phyloP scores from a whole-genome alignment of 2,113 vertebrate genomes.

The Oncorhynchus keta region DNA sequence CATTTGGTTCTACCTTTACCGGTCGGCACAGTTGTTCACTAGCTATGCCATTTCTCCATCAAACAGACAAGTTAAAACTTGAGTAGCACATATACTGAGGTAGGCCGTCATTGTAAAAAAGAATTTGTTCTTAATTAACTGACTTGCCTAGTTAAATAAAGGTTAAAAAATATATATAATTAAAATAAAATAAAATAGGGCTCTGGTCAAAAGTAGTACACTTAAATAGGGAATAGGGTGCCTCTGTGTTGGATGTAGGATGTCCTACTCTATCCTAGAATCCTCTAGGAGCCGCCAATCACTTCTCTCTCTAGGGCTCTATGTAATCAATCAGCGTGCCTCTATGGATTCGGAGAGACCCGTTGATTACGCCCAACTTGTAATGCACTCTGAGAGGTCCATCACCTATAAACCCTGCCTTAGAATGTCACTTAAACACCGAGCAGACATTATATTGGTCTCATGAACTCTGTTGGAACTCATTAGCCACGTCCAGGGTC shows the following conservation, averaged over 20 bases:
- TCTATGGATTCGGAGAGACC: constrained; percentile 61
- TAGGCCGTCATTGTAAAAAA: too few species aligned
- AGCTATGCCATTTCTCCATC: too few species aligned
- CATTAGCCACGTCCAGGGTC: constrained; percentile 51
- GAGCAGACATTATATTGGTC: constrained; percentile 75
- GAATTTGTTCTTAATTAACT: too few species aligned
- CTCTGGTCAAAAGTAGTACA: too few species aligned
- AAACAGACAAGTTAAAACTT: too few species aligned
- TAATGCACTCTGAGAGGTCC: constrained; percentile 65
- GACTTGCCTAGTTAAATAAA: too few species aligned
- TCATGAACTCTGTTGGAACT: constrained; percentile 81
- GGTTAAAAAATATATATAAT: too few species aligned
- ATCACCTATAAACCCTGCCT: constrained; percentile 77
- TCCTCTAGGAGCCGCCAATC: not conserved
- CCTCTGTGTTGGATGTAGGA: not conserved
- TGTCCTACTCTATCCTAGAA: not conserved
- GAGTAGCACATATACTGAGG: too few species aligned
- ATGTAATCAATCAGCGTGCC: constrained; percentile 60
- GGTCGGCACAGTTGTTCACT: too few species aligned
- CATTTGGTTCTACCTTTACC: too few species aligned
- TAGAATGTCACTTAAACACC: constrained; percentile 75
- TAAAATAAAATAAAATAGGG: too few species aligned
- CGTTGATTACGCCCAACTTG: constrained; percentile 58
- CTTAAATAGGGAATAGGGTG: too few species aligned
- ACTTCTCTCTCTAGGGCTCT: constrained; percentile 42